These are phyloP conservation scores for Flexamia atlantica DNA, from an alignment of 2,888 invertebrate species.

Conservation along the genomic window DNA sequence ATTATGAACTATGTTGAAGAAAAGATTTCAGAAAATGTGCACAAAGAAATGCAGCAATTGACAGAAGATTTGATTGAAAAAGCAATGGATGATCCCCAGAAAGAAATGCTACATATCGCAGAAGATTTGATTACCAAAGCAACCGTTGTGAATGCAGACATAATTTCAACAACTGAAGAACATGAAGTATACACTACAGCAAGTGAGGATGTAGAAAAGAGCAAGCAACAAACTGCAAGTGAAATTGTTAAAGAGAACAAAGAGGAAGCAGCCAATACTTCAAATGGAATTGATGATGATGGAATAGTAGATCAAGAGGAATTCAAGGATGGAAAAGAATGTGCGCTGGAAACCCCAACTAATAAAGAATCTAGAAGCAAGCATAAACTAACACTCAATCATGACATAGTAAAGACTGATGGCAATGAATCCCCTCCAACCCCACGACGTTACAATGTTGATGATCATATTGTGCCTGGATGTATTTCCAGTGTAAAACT, in stretches of 20 bases:
- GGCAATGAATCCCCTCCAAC: neutral
- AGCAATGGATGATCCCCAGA: neutral
- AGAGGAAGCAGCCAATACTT: neutral
- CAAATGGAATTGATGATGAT: neutral
- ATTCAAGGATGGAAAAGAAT: neutral
- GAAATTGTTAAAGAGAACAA: neutral
- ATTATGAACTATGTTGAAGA: constrained; percentile 5
- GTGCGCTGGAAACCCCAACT: neutral
- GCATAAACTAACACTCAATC: neutral
- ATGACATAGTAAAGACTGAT: constrained; percentile 24
- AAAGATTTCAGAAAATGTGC: neutral
- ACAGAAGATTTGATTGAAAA: constrained; percentile 35
- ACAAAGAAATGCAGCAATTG: constrained; percentile 33
- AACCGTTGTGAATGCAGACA: neutral
- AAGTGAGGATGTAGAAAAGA: neutral
- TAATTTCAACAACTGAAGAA: neutral
- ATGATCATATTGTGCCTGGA: constrained; percentile 60
- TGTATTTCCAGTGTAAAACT: constrained; percentile 33
- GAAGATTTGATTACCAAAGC: constrained; percentile 18
- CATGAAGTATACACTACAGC: neutral
- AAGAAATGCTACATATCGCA: neutral
- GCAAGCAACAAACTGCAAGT: too few relatives aligned
- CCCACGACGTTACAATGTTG: constrained; percentile 33
- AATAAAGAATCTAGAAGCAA: neutral
- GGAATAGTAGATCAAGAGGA: neutral